Conservation (phyloP, 2,797 vertebrate species). For the Hoplostethus atlanticus region DNA sequence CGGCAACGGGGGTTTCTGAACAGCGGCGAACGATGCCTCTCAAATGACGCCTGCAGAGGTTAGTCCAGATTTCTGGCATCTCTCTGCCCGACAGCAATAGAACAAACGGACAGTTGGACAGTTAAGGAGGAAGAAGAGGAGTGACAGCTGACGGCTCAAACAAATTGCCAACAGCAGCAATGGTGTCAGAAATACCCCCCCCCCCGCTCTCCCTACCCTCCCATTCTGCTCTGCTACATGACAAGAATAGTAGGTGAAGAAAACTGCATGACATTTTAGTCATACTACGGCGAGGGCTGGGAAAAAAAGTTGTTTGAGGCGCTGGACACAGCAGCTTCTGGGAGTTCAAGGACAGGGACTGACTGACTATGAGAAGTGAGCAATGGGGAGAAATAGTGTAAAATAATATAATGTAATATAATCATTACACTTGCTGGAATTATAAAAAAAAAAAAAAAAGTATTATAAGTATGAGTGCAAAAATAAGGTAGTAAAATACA, state of each 20-base stretch:
- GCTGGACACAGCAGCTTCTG: neutral
- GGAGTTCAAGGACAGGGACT: slow-evolving; percentile 24
- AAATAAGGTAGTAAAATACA: neutral
- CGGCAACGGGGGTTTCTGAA: too few species aligned
- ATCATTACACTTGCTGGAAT: neutral
- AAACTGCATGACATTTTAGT: slow-evolving; percentile 48
- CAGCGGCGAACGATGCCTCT: too few species aligned
- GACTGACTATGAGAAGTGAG: neutral
- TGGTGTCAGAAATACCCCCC: slow-evolving; percentile 10
- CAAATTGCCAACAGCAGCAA: slow-evolving; percentile 22
- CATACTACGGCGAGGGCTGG: slow-evolving; percentile 9
- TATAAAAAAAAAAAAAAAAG: too few species aligned
- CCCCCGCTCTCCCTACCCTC: neutral
- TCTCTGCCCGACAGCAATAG: slow-evolving; percentile 59
- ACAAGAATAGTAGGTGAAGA: slow-evolving; percentile 68
- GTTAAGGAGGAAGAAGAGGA: slow-evolving; percentile 43
- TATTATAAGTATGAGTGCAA: neutral
- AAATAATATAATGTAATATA: neutral
- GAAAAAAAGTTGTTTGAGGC: neutral
- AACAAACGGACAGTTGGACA: slow-evolving; percentile 59
- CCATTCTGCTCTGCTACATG: slow-evolving; percentile 19
- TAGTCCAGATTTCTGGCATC: slow-evolving; percentile 38
- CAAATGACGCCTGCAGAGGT: slow-evolving; percentile 7
- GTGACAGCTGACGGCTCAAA: slow-evolving; percentile 66
- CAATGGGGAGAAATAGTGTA: neutral